Evolutionary conservation across 2,888 invertebrate species (phyloP).

Genomic region (Agrochola lychnidis): DNA sequence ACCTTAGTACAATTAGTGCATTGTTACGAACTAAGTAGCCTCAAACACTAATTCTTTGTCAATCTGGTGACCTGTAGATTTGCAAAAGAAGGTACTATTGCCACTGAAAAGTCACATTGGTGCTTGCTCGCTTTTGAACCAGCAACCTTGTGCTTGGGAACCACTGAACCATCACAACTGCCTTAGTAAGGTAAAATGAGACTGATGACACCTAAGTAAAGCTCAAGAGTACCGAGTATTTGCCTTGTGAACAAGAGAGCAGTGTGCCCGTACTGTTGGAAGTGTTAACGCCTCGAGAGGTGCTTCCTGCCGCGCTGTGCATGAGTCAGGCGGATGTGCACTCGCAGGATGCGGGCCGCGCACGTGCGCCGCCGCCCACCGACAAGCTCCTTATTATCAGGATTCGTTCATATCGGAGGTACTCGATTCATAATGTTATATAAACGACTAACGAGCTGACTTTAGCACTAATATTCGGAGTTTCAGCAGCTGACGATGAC

Average conservation of each 20-base stretch:
- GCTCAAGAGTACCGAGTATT: not conserved
- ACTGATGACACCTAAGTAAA: not conserved
- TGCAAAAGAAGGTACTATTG: not conserved
- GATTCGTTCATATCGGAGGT: not conserved
- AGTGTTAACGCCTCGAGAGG: conserved; percentile 7
- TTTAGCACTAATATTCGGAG: not conserved
- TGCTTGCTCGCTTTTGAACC: not conserved
- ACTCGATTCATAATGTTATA: not conserved
- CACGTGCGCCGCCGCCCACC: conserved; percentile 20
- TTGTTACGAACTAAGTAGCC: not conserved
- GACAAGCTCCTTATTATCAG: not conserved
- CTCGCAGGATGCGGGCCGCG: conserved; percentile 67
- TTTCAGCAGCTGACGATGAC: not conserved
- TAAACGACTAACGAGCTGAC: no score
- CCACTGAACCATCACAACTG: not conserved
- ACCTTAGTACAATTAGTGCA: not conserved
- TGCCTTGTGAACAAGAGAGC: no score
- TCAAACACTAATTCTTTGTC: not conserved
- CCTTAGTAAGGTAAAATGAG: not conserved
- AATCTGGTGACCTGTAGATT: not conserved
- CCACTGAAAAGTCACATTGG: not conserved
- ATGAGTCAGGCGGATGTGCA: conserved; percentile 71
- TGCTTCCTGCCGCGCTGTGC: conserved; percentile 32
- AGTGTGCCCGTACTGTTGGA: not conserved
- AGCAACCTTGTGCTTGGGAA: not conserved